These are phyloP conservation scores for Thamnaconus septentrionalis DNA, from an alignment of 2,113 vertebrate species.

Conservation along the genomic window DNA sequence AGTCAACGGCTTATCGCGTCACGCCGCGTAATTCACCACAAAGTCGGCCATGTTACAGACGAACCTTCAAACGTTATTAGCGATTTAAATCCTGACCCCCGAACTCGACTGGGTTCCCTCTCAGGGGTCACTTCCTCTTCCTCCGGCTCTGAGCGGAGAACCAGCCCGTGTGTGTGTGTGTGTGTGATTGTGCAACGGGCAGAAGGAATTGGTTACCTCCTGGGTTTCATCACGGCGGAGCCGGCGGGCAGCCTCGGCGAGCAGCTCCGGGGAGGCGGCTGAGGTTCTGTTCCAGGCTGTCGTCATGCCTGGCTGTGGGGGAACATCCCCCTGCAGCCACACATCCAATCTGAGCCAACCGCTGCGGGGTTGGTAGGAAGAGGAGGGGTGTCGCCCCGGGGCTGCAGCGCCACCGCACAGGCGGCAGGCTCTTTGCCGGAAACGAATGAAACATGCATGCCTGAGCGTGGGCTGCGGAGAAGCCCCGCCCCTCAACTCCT, in stretches of 20 bases:
- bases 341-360: conserved; percentile 38
- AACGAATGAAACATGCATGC: too few relatives aligned
- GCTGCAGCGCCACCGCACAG: conserved; percentile 17
- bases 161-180: too few relatives aligned
- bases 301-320: conserved; percentile 38
- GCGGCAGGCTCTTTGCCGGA: too few relatives aligned
- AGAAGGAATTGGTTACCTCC: conserved; percentile 28
- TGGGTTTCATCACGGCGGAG: conserved; percentile 37
- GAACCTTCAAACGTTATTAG: conserved; percentile 7
- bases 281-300: conserved; percentile 8
- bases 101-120: background rate
- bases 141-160: too few relatives aligned
- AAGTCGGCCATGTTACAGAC: too few relatives aligned
- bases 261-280: conserved; percentile 8
- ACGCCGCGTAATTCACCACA: too few relatives aligned
- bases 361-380: too few relatives aligned
- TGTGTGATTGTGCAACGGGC: conserved; percentile 5
- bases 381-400: conserved; percentile 35
- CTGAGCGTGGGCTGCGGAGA: too few relatives aligned
- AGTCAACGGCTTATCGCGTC: too few relatives aligned
- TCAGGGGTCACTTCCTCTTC: background rate
- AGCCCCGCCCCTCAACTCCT: background rate
- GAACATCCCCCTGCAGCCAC: conserved; percentile 32
- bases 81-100: conserved; percentile 18
- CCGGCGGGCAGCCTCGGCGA: conserved; percentile 25